Conservation (phyloP, 2,888 invertebrate species). For the Petrolisthes manimaculis region DNA sequence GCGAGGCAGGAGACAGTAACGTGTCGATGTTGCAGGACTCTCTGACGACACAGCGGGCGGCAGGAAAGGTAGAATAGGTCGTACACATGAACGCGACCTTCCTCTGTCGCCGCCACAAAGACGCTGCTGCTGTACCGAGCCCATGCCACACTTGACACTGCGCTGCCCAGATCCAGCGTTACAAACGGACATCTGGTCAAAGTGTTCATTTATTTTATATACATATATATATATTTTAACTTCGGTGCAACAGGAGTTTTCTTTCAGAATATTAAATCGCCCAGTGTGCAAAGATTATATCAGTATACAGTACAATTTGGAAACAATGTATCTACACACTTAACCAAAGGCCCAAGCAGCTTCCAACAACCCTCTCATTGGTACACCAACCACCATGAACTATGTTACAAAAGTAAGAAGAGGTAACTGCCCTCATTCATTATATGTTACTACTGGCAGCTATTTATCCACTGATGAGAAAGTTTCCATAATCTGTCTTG, state of each 20-base stretch:
- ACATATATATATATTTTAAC: neutral
- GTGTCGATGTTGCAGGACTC: conserved; percentile 68
- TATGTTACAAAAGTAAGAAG: no score
- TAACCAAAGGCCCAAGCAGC: no score
- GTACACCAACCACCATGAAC: no score
- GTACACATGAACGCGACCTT: conserved; percentile 69
- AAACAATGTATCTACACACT: no score
- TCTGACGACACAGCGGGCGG: conserved; percentile 78
- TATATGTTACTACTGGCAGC: no score
- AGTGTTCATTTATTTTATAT: neutral
- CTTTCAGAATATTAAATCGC: no score
- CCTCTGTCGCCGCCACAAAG: conserved; percentile 72
- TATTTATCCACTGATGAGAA: no score
- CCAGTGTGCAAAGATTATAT: no score
- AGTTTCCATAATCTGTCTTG: no score
- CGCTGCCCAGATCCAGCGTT: conserved; percentile 71
- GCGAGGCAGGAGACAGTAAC: conserved; percentile 67
- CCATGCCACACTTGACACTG: conserved; percentile 72
- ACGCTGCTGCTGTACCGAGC: conserved; percentile 72
- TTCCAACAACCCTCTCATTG: no score
- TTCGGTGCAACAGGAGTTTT: neutral
- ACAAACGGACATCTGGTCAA: conserved; percentile 70
- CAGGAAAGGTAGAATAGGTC: conserved; percentile 53
- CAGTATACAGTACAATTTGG: no score
- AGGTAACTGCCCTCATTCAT: no score